Conservation (phyloP, 2,113 vertebrate genomes). For the Syrmaticus mikado region DNA sequence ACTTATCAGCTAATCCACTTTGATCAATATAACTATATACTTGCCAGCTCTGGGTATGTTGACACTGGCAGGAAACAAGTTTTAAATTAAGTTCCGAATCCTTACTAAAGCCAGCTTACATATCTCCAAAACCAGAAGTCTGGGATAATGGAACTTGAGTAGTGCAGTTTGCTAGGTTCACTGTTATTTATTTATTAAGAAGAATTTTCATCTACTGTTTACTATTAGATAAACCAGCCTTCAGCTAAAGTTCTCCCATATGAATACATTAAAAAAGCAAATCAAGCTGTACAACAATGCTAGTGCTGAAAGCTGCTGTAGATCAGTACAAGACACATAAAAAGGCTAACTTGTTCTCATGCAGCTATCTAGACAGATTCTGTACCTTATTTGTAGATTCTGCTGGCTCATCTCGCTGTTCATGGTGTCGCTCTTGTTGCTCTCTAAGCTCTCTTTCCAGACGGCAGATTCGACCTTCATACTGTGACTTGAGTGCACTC, state of each 20-base stretch:
- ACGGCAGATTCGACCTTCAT: constrained; percentile 92
- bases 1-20: not conserved
- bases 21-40: not conserved
- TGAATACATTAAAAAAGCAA: not conserved
- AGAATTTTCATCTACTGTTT: not conserved
- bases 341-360: not conserved
- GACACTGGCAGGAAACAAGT: not conserved
- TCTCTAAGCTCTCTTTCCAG: constrained; percentile 93
- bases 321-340: not conserved
- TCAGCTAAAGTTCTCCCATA: not conserved
- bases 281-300: not conserved
- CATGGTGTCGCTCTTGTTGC: constrained; percentile 93
- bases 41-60: not conserved
- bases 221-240: not conserved
- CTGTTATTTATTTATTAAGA: not conserved
- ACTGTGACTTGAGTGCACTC: constrained; percentile 94
- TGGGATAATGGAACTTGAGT: not conserved
- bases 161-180: not conserved
- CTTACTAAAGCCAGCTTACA: not conserved
- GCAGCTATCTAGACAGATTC: not conserved
- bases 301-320: accelerated
- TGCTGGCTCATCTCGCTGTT: constrained; percentile 91
- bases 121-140: not conserved
- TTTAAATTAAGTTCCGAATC: not conserved
- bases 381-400: constrained; percentile 91